Evolutionary conservation across 2,888 invertebrate species (phyloP).

Genomic region (Thyatira batis): DNA sequence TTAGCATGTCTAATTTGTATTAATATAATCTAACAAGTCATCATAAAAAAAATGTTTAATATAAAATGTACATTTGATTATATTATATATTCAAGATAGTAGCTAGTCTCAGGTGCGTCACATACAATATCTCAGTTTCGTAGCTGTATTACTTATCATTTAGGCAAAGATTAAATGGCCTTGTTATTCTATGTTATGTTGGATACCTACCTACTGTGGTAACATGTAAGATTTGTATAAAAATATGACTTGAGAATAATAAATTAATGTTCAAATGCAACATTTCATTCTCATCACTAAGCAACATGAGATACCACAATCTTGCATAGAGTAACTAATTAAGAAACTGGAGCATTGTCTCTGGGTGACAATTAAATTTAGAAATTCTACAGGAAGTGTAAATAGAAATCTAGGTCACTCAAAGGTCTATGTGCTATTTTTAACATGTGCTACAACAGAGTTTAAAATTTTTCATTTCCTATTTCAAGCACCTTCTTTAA

Average conservation of each 20-base stretch:
- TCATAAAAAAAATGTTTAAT: neutral
- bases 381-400: slow-evolving; percentile 64
- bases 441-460: slow-evolving; percentile 31
- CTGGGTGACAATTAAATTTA: slow-evolving; percentile 64
- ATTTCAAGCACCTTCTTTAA: slow-evolving; percentile 16
- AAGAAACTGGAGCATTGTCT: slow-evolving; percentile 54
- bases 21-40: neutral
- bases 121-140: slow-evolving; percentile 18
- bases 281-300: neutral
- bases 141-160: slow-evolving; percentile 23
- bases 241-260: neutral
- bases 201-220: slow-evolving; percentile 13
- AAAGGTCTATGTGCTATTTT: slow-evolving; percentile 61
- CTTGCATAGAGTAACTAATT: slow-evolving; percentile 22
- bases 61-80: slow-evolving; percentile 13
- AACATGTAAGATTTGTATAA: slow-evolving; percentile 10
- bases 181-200: slow-evolving; percentile 37
- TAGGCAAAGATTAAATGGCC: slow-evolving; percentile 44
- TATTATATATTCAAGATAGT: slow-evolving; percentile 10
- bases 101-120: slow-evolving; percentile 11
- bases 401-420: slow-evolving; percentile 63
- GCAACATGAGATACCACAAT: slow-evolving; percentile 13
- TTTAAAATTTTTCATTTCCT: slow-evolving; percentile 13
- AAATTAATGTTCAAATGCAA: neutral
- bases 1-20: neutral